Base-by-base conservation (phyloP, 2,888 invertebrate genomes). In the Microchrysa polita region DNA sequence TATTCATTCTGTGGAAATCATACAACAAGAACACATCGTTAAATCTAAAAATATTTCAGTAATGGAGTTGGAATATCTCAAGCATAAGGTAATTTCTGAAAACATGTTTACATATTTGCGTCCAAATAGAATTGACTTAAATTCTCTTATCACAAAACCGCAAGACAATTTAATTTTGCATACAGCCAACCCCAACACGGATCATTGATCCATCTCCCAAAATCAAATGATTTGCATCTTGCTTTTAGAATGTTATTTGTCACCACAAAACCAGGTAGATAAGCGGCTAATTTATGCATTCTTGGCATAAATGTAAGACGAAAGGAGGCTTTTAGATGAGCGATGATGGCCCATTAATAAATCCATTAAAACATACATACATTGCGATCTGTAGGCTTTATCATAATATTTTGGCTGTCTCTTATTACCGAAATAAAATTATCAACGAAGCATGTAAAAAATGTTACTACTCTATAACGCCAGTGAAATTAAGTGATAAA, bases 1-100 rank as follows among this genome's bases (percentile, higher is more conserved):
- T 79, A 87, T 97, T 72, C 88, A 90, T 79, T 97, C 97, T 0
- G 88, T 94, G 85, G 98, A 98, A 84, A 92, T 96, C 77, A 86
- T 96, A 76, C 94, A 94, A 84, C 89, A 90, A 7, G 92, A 94
- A 80, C 88, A 92, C 76, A 90, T 90, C 75, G 91, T 96, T 55
- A 88, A 89, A 79, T 89, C 88, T 27, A 89, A 90, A 80, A 88
- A 87, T 12, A 81, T 93, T 52, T 88, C 91, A 7, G 87, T 91
- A 2, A 84, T 93, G 67, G 90, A 93, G 81, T 85, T 93, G 73
- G 90, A 91, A 61, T 92, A 91, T 82, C 82, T 92, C 5, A 92
- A 90, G 80, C 83, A 87, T 78, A 88, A 90, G 87, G 90, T 90
- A 81, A 81, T 83, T 77, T 40, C n/a, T 16, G 23, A 52, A 67